Percentiles rank a stretch among this genome's conserved stretches.
These are phyloP conservation scores for Onychorhynchus coronatus DNA, from an alignment of 2,113 vertebrate genomes.

Conservation along the genomic window DNA sequence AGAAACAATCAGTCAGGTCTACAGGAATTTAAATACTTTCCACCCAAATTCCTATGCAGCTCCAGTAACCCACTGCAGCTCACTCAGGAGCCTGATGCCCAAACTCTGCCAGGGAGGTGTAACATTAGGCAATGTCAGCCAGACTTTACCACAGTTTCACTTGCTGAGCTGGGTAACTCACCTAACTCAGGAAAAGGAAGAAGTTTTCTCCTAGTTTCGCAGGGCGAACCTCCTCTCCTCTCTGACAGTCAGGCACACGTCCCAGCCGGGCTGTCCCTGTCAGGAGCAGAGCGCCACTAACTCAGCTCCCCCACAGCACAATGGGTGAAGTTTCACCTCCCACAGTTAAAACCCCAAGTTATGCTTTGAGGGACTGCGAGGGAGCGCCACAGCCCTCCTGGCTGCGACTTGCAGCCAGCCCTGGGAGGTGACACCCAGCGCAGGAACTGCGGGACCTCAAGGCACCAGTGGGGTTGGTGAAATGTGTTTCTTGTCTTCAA, in stretches of 20 bases:
- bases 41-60: not conserved
- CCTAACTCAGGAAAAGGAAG: not conserved
- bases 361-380: not conserved
- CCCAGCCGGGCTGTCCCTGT: not conserved
- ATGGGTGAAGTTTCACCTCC: not conserved
- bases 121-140: not conserved
- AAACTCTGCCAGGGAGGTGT: not conserved
- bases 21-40: not conserved
- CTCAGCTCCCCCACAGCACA: not conserved
- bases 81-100: not conserved
- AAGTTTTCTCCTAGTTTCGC: not conserved
- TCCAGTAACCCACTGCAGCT: not conserved
- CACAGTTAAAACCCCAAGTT: not conserved
- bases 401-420: not conserved
- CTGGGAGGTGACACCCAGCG: not conserved
- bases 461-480: rapidly evolving
- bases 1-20: not conserved
- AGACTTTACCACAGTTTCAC: not conserved
- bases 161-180: rapidly evolving
- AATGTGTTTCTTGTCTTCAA: not conserved
- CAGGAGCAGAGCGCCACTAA: rapidly evolving
- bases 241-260: rapidly evolving
- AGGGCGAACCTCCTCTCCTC: not conserved
- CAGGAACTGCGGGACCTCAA: not conserved
- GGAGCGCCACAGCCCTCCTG: not conserved